Base-by-base conservation (phyloP, 2,888 invertebrate species). In the Parnassius apollo region DNA sequence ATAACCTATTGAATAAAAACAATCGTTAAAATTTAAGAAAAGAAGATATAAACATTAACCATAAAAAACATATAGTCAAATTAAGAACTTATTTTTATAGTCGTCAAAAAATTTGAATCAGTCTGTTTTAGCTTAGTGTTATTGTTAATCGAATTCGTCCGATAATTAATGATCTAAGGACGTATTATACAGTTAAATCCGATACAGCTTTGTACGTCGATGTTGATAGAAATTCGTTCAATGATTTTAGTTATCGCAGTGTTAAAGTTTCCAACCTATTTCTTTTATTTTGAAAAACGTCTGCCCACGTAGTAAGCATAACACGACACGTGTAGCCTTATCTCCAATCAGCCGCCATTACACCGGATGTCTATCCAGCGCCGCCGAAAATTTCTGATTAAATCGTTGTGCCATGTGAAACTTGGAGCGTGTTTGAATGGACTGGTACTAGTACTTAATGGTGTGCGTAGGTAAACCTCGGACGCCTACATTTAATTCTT, bases 361-460 rank as follows among this genome's bases (percentile, higher is more conserved):
- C 81, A 81, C 83, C 83, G 85, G 85, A 85, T 84, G 86, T 84
- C 82, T 85, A 80, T 85, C 81, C 82, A 82, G 82, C 83, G 84
- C 82, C 85, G 86, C 83, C 85, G 85, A 83, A 85, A 81, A 79
- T 69, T 69, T 68, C 66, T 68, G 75, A 75, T 75, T 71, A 67
- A 65, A 74, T 73, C 75, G 65, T 65, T 72, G 66, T 66, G 61
- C 67, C 71, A 68, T 71, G 70, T 71, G 62, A 55, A 63, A 59
- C 54, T 55, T 45, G 12, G 53, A 49, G 63, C 63, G 59, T 57
- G 64, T 57, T 12, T 64, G 49, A 64, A 61, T 61, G 60, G 54
- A 52, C 42, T 56, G 51, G 51, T 3, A 52, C 42, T 56, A 46
- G 51, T 3, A 49, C 4, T 18, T 35, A 35, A 50, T 45, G 25